Conservation (phyloP, 2,797 vertebrate species). For the Phrynocephalus guinanensis region DNA sequence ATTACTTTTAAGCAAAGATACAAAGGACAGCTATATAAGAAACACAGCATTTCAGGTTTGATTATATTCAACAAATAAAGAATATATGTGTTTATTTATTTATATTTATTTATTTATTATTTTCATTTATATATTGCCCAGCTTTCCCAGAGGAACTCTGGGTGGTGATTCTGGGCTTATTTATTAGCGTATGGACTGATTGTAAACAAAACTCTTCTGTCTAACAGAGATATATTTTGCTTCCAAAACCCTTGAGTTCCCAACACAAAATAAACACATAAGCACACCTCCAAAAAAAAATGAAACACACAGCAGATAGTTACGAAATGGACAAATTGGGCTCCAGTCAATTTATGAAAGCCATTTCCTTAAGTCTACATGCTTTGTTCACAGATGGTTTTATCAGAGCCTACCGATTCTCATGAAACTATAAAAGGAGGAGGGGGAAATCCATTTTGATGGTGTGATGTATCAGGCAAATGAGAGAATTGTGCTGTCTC, state of each 20-base stretch:
- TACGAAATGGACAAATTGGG: conserved; percentile 8
- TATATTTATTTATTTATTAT: too few relatives aligned
- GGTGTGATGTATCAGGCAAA: conserved; percentile 65
- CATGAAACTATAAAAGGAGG: conserved; percentile 56
- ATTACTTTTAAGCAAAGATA: too few relatives aligned
- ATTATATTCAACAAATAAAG: neutral
- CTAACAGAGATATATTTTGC: neutral
- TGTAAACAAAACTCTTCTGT: neutral
- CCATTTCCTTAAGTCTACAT: conserved; percentile 48
- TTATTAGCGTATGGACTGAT: neutral
- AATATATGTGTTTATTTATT: neutral
- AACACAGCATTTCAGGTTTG: neutral
- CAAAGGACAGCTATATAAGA: neutral
- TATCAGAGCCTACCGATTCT: conserved; percentile 68
- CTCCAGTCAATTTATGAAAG: conserved; percentile 45
- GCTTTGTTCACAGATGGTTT: conserved; percentile 74
- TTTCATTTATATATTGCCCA: too few relatives aligned
- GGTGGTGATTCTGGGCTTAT: too few relatives aligned
- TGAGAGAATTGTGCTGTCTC: conserved; percentile 66
- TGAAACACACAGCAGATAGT: conserved; percentile 15
- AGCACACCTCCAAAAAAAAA: neutral
- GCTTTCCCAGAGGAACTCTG: too few relatives aligned
- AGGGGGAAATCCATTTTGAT: conserved; percentile 61
- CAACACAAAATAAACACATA: neutral
- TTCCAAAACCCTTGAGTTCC: neutral